Base-by-base conservation (phyloP, 2,888 invertebrate species). In the Habroteleia sp. region DNA sequence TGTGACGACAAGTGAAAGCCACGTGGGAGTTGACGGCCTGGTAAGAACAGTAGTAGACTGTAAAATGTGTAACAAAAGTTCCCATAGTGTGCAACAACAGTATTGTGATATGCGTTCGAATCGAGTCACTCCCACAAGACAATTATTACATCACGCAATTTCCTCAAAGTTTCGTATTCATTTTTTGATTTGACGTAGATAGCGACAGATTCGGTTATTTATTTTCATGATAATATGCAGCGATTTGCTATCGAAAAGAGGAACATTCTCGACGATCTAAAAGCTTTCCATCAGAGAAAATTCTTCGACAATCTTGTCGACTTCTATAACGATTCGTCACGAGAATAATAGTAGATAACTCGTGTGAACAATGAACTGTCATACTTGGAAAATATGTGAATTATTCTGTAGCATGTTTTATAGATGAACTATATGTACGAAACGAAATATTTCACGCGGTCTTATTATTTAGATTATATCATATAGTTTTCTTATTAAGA, bases 21-120 rank as follows among this genome's bases (percentile, higher is more conserved):
- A 85, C 87, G 87, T 88, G 87, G 85, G 88, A 88, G 84, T 84
- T 77, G 79, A 79, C 81, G 76, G 71, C 62, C 78, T 65, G 69
- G 76, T 66, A 80, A 81, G 79, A 83, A 85, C 84, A 83, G 83
- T 81, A 81, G 84, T 81, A 84, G 84, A 84, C 86, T 87, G 86
- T 87, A 87, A 87, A 88, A 88, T 88, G 84, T 88, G 87, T 88
- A 88, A 88, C 88, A 88, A 88, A 87, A 83, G 85, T 85, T 87
- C 87, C 86, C 87, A 87, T 85, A 84, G 83, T 84, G 82, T 85
- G 87, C 85, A 87, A 86, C 81, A 83, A 66, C 48, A 58, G 81
- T 81, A 87, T 87, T 87, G 86, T 85, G 79, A 79, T 79, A 79
- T 78, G 73, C 76, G 71, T 58, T 79, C 80, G 76, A 80, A 80